Base-by-base conservation (phyloP, 2,113 vertebrate genomes). In the Mesocricetus auratus region DNA sequence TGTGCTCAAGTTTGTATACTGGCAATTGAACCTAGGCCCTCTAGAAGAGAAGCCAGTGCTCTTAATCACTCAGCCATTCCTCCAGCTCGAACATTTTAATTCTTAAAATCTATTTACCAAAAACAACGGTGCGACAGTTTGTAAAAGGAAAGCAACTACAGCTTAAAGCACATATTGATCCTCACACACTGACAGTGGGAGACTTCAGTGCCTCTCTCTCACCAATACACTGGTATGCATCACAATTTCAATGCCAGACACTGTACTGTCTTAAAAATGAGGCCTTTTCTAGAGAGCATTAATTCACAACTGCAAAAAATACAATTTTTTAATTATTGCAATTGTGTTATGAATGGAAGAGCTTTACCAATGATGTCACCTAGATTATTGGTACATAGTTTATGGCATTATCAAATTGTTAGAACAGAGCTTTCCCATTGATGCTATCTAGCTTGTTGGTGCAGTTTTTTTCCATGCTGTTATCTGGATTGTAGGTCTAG, bases 291-390 rank as follows among this genome's bases (percentile, higher is more conserved):
- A 0, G 7, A 69, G 16, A 90, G 47, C 19, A 83, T 78, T 86
- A 68, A 82, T 94, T 89, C 45, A 69, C 66, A 87, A n/a, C n/a
- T 83, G 4, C 77, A 68, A 53, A 81, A 95, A 53, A 47, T 47
- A 77, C 22, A 12, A 62, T n/a, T 53, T 92, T 82, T 69, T 16
- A 83, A 74, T 17, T 45, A 82, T 91, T 75, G 10, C 53, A 75
- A 50, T 45, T 12, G 42, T 45, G 11, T 29, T 47, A 36, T 47
- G 21, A 31, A 36, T 53, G 7, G 74, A 53, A 96, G 39, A 39
- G 16, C 39, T 77, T 92, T 92, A 22, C 12, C 73, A 24, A 75
- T 75, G 73, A 42, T 45, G 13, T 75, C 42, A 29, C 15, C 12
- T 75, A 75, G 24, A 15, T 75, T 75, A 45, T 45, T 45, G 24